A percentile compares a stretch with the other conserved stretches of the same genome.
Conservation (phyloP, 2,113 vertebrate genomes). For the Sorex araneus region DNA sequence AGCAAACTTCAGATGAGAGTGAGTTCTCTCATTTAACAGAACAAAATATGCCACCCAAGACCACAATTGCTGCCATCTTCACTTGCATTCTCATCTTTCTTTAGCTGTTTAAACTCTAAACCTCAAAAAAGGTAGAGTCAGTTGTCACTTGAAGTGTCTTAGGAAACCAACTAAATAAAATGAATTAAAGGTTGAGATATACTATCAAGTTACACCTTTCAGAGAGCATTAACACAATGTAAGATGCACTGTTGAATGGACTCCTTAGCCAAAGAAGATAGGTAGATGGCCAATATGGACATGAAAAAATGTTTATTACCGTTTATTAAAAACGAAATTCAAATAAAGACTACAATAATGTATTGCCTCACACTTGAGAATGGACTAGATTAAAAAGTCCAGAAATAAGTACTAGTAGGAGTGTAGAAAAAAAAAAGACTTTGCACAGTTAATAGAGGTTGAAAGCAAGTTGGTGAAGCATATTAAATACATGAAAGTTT, state of each 20-base stretch:
- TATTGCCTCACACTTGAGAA: background rate
- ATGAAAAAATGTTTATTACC: background rate
- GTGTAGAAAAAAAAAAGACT: background rate
- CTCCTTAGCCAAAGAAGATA: background rate
- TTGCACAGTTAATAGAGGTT: background rate
- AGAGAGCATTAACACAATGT: background rate
- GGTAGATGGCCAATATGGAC: background rate
- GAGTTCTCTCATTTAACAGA: slow-evolving; percentile 68
- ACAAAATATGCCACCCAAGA: slow-evolving; percentile 62
- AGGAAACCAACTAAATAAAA: slow-evolving; percentile 26
- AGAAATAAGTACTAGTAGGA: no score
- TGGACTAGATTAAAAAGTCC: background rate
- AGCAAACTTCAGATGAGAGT: slow-evolving; percentile 74
- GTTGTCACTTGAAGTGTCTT: slow-evolving; percentile 53
- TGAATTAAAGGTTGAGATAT: slow-evolving; percentile 4
- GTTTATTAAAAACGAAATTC: background rate
- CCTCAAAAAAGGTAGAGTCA: slow-evolving; percentile 35
- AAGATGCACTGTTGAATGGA: background rate
- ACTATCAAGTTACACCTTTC: slow-evolving; percentile 24
- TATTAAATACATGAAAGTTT: no score
- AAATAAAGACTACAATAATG: no score
- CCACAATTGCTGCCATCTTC: slow-evolving; percentile 49
- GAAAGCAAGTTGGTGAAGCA: background rate
- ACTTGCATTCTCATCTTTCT: background rate
- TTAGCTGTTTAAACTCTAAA: slow-evolving; percentile 27